Evolutionary conservation across 1,140 invertebrate species (phyloP), one percentile per base, ranked within the genome.

Genomic region (Penaeus vannamei): DNA sequence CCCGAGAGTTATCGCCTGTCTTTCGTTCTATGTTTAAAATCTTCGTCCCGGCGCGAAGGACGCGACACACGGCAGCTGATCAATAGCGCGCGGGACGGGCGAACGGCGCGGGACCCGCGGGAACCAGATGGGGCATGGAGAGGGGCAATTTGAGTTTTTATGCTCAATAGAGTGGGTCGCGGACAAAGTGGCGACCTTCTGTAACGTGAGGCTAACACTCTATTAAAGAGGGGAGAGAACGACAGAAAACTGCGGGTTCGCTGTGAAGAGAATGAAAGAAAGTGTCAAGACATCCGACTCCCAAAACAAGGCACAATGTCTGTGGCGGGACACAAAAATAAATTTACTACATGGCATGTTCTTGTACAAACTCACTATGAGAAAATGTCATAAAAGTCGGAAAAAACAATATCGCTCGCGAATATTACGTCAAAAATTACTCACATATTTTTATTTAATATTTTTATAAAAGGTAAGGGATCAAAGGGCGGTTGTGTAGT

Each of bases 91-190:
- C 36, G 36, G 36, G 36, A 42, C 66, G 64, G 12, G n/a, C 77
- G 42, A 59, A 32, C 22, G 3, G 32, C n/a, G 10, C 32, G n/a
- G 80, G 19, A 60, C 53, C 59, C 79, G 32, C 17, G 32, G 59
- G 46, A 26, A 84, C 46, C 87, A 89, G 87, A 89, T 89, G 87
- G 87, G 72, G 87, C 53, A 89, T 89, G 82, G 81, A 84, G 82
- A 84, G 42, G 87, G 87, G 80, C 82, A 84, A 89, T 84, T 88
- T 84, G 62, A 66, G 62, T 26, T 32, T 79, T 82, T 32, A 42
- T 84, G 87, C 72, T 89, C 87, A 77, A 89, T 89, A 69, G 87
- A 77, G 19, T 42, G 87, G 53, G 42, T 46, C 59, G 46, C 53
- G 82, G 82, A 89, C 87, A 89, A 89, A 84, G 82, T 79, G 72